phyloP scores from a whole-genome alignment of 1,140 invertebrate genomes.

The Geopemphigus sp. region DNA sequence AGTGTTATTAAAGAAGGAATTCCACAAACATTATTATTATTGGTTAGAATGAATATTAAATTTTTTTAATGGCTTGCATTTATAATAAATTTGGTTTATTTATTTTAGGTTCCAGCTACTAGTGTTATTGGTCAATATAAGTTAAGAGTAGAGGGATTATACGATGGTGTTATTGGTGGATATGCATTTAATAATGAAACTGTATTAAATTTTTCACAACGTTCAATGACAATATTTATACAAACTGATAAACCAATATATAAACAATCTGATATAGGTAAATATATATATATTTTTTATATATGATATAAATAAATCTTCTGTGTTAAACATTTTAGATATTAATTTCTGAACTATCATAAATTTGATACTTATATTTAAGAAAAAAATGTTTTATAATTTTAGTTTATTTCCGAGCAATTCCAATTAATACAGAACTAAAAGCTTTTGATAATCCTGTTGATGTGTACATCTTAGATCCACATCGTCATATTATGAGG shows the following conservation, averaged over 20 bases:
- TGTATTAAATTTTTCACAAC: constrained; percentile 72
- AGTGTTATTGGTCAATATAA: constrained; percentile 79
- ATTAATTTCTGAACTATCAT: background rate
- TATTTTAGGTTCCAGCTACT: constrained; percentile 71
- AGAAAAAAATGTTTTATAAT: constrained; percentile 51
- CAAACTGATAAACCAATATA: constrained; percentile 94
- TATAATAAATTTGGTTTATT: constrained; percentile 1
- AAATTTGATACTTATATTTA: background rate
- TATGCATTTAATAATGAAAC: constrained; percentile 83
- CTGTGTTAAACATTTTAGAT: too few species aligned
- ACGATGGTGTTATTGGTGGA: constrained; percentile 78
- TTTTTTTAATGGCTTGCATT: constrained; percentile 34
- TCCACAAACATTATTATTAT: constrained; percentile 77
- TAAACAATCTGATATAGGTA: constrained; percentile 85
- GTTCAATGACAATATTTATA: constrained; percentile 94
- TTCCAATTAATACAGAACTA: constrained; percentile 85
- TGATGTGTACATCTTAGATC: constrained; percentile 87
- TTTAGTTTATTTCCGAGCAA: constrained; percentile 79
- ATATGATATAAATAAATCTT: too few species aligned
- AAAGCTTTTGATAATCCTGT: constrained; percentile 83
- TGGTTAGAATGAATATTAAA: constrained; percentile 59
- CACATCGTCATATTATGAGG: constrained; percentile 79
- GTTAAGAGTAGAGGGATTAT: constrained; percentile 83
- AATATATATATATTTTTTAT: constrained; percentile 41
- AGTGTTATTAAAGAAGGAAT: constrained; percentile 72